Evolutionary conservation across 2,113 vertebrate genomes (phyloP).

Genomic region (Aleadryas rufinucha): DNA sequence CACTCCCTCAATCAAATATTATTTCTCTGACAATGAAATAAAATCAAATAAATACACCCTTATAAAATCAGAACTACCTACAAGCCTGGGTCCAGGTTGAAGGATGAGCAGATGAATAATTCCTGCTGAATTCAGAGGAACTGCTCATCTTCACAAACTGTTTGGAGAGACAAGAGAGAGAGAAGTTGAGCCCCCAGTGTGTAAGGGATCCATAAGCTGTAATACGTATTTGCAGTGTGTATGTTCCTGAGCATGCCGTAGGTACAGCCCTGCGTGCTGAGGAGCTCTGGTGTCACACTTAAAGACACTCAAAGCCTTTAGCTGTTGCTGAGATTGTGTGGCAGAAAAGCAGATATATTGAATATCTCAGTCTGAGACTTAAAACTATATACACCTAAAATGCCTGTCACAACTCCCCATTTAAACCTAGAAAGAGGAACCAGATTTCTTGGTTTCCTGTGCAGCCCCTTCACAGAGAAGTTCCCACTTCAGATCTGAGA

Average conservation of each 20-base stretch:
- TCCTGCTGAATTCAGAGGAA: neutral
- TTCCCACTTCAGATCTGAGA: neutral
- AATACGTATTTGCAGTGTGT: neutral
- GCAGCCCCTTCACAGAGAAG: accelerated
- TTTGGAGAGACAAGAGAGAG: neutral
- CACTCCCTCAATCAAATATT: neutral
- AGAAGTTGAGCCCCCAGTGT: neutral
- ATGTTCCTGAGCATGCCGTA: neutral
- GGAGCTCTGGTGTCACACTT: neutral
- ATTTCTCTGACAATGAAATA: neutral
- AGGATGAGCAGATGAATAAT: neutral
- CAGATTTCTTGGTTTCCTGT: neutral
- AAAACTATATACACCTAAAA: neutral
- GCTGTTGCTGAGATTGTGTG: neutral
- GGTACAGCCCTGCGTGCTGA: neutral
- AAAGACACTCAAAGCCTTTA: neutral
- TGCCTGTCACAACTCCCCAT: accelerated
- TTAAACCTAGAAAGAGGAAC: neutral
- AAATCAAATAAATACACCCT: neutral
- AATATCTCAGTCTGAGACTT: neutral
- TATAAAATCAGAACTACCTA: neutral
- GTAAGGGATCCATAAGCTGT: neutral
- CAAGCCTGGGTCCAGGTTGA: neutral
- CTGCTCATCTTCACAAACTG: neutral
- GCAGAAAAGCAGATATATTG: neutral